Conservation (phyloP, 2,797 vertebrate species). For the Muscicapa striata region DNA sequence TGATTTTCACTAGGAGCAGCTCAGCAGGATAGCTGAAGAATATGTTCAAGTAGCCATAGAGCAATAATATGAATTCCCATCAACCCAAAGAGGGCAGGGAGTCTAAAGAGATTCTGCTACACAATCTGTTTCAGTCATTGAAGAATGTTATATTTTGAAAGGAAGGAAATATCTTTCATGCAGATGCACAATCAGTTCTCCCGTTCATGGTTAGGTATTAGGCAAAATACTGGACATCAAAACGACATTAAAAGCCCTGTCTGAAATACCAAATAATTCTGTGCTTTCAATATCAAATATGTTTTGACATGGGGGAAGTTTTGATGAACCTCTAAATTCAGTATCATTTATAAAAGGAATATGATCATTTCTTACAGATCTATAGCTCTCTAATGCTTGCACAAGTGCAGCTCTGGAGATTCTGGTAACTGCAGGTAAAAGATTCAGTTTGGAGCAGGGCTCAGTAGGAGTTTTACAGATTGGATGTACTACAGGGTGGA, state of each 20-base stretch:
- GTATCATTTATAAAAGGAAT: neutral
- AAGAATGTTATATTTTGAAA: neutral
- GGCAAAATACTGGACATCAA: neutral
- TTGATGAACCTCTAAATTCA: neutral
- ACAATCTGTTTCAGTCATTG: neutral
- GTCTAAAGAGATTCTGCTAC: neutral
- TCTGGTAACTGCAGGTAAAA: neutral
- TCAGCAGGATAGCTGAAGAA: neutral
- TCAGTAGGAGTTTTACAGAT: neutral
- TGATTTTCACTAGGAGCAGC: neutral
- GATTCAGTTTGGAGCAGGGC: neutral
- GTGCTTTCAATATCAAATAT: neutral
- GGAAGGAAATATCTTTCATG: neutral
- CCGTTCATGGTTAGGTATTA: neutral
- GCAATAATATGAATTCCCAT: neutral
- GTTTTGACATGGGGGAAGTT: neutral
- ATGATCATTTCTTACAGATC: neutral
- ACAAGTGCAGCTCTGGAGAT: neutral
- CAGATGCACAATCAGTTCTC: neutral
- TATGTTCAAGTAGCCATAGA: neutral
- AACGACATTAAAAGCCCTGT: neutral
- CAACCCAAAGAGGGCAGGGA: neutral
- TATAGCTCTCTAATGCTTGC: neutral
- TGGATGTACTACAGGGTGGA: neutral
- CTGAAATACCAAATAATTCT: neutral